Conservation (phyloP, 2,797 vertebrate species). For the Enteromius thamalakanensis region DNA sequence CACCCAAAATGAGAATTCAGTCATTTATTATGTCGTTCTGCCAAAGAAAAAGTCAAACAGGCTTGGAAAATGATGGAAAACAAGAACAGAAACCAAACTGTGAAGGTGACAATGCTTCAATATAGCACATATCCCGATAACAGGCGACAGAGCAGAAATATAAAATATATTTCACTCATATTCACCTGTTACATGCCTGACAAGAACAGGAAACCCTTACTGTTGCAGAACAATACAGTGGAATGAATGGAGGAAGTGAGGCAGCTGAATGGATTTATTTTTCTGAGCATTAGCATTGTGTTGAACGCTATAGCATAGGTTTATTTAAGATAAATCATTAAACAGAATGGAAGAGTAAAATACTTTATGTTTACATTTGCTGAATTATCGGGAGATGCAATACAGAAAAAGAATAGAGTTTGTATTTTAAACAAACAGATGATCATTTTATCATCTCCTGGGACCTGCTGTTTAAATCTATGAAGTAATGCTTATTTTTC, state of each 20-base stretch:
- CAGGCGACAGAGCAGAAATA: not conserved
- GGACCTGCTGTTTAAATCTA: not conserved
- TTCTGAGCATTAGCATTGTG: not conserved
- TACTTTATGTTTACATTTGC: not conserved
- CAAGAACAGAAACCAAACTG: not conserved
- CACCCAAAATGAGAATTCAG: not conserved
- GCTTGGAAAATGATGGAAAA: not conserved
- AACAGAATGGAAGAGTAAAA: not conserved
- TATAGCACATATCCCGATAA: not conserved
- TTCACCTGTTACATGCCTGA: slow-evolving; percentile 4
- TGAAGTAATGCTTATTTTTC: not conserved
- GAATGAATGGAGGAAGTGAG: slow-evolving; percentile 17
- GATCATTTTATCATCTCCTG: not conserved
- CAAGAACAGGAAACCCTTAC: not conserved
- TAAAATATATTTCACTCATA: not conserved
- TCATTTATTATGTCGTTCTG: not conserved
- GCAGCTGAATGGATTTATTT: not conserved
- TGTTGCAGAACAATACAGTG: slow-evolving; percentile 1
- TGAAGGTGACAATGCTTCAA: not conserved
- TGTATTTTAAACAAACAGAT: not conserved
- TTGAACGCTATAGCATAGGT: not conserved
- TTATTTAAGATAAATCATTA: not conserved
- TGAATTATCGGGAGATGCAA: not conserved
- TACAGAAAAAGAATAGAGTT: not conserved
- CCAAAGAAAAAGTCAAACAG: not conserved